phyloP scores from a whole-genome alignment of 35 echinoderm and acorn worm species.

The Heliocidaris tuberculata region DNA sequence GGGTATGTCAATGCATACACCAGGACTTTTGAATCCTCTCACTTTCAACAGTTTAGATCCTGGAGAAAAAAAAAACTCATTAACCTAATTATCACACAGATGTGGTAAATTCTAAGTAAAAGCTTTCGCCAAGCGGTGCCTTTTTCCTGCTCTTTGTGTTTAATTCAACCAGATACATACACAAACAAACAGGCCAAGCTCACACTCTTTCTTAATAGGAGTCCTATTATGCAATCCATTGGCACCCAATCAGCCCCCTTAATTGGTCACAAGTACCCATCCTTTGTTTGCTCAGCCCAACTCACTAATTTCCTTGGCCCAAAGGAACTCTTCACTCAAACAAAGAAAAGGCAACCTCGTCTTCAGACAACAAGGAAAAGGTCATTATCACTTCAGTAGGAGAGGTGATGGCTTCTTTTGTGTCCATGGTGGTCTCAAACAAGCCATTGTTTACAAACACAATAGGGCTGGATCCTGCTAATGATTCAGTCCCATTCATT shows the following conservation, averaged over 20 bases:
- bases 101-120: neutral
- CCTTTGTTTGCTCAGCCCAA: neutral
- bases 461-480: neutral
- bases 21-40: too few species aligned
- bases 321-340: neutral
- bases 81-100: neutral
- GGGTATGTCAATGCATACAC: too few species aligned
- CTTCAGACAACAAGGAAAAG: neutral
- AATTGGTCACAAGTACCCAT: slow-evolving; percentile 2
- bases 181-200: neutral
- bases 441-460: slow-evolving; percentile 24
- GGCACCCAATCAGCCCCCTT: neutral
- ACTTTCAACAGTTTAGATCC: neutral
- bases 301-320: neutral
- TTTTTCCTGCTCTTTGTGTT: neutral
- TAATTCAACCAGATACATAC: neutral
- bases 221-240: neutral
- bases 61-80: neutral
- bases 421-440: neutral
- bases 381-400: neutral
- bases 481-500: neutral
- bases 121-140: neutral
- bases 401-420: slow-evolving; percentile 1
- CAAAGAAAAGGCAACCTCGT: neutral
- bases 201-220: neutral